Base-by-base conservation (phyloP, 2,113 vertebrate genomes). In the Electrona antarctica region DNA sequence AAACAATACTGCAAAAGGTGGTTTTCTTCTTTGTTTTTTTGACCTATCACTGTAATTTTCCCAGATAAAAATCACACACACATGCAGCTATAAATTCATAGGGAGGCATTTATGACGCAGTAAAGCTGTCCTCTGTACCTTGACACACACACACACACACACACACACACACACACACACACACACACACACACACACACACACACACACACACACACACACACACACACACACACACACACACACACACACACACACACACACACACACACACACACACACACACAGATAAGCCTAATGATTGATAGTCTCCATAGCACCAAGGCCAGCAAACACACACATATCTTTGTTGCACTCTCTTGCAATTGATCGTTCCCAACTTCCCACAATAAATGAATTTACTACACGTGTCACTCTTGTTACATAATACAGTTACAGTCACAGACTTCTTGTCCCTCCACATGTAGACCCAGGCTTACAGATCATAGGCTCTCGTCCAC, bases 101-200 rank as follows among this genome's bases (percentile, higher is more conserved):
- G 50, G 47, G 74, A 65, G 58, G 52, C 46, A 59, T 82, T 85
- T 77, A 68, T 73, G 51, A 73, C 12, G 71, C 77, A 60, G 73
- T 86, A 79, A 87, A 86, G 67, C 65, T 47, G 68, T 66, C 54
- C 84, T 73, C 45, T 69, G 68, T 47, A 77, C 79, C 21, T 0
- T 28, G 6, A 15, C 5, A 14, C 33, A 3, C 51, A 12, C 45
- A 55, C 67, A 54, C 69, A 66, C 67, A 55, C 49, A 68, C 57
- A 55, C 64, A 49, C 66, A 60, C 41, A 57, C 56, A 66, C 15
- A 57, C 52, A 66, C 55, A 62, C 50, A 52, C 50, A 52, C 50
- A 52, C 50, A 52, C 50, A 52, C 50, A 52, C 50, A 52, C 50
- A 52, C 50, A 51, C 50, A 52, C 50, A 58, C 56, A 15, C 21